Conservation (phyloP, 2,797 vertebrate genomes). For the Mus caroli region DNA sequence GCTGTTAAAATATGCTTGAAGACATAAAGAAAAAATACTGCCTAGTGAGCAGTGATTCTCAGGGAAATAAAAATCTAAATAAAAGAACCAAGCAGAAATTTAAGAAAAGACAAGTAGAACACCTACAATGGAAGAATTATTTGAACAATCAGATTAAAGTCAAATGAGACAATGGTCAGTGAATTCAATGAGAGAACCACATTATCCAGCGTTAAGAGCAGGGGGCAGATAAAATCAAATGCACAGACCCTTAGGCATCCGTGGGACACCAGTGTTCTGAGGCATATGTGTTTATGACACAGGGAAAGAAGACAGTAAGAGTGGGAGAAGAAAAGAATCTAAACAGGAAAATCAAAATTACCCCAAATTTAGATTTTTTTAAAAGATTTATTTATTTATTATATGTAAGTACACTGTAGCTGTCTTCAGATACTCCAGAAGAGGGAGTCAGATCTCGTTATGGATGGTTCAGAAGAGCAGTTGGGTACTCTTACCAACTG, state of each 20-base stretch:
- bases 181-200: not conserved
- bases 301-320: not conserved
- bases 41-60: not conserved
- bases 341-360: not conserved
- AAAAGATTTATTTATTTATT: too few relatives aligned
- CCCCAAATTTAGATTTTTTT: not conserved
- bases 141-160: not conserved
- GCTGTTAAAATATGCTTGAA: not conserved
- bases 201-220: not conserved
- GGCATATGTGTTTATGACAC: not conserved
- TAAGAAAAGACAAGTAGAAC: not conserved
- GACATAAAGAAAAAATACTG: not conserved
- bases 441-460: too few relatives aligned
- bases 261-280: not conserved
- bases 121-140: conserved; percentile 16
- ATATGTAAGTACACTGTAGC: too few relatives aligned
- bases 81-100: conserved; percentile 26
- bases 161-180: not conserved
- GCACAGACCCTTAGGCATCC: not conserved
- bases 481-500: too few relatives aligned
- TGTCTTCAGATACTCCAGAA: too few relatives aligned
- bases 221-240: not conserved
- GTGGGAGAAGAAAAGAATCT: not conserved
- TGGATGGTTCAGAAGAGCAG: too few relatives aligned
- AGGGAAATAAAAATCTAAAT: conserved; percentile 9